Base-by-base conservation (phyloP, 2,113 vertebrate genomes). In the Pelodiscus sinensis region DNA sequence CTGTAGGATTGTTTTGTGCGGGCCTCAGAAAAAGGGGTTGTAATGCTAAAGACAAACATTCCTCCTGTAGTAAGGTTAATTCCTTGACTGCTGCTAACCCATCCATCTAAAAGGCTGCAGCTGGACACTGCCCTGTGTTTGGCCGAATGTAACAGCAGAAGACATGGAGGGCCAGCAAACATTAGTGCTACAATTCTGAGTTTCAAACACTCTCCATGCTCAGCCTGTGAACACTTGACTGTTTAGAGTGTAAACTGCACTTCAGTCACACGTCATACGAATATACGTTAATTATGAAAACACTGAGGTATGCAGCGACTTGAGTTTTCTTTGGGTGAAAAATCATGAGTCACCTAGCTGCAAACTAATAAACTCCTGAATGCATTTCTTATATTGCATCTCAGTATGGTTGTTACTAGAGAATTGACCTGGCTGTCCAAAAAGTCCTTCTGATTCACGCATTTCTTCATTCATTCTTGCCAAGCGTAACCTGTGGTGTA, bases 381-480 rank as follows among this genome's bases (percentile, higher is more conserved):
- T 99, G 97, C 99, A 99, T 91, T 99, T 99, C 94, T 98, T 99
- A 97, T 99, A 99, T 97, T 99, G 99, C 98, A 99, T 99, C 97
- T 99, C 99, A 56, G 99, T 99, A 92, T 98, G 99, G 96, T 98
- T 99, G 97, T 99, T 99, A 97, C 98, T 98, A 87, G 98, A 98
- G 97, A 99, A 99, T 98, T 99, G 99, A 99, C 99, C 99, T 99
- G 99, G 98, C 97, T 99, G 99, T 97, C 98, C 99, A 97, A 99
- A 99, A 85, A 98, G 98, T 84, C 99, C 99, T 98, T 99, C 99
- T 0, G 99, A 98, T 98, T 99, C 99, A 13, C 99, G 98, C 99
- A 99, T 99, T 97, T 99, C 99, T 97, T 99, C 99, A 60, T 99
- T 99, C 99, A 99, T 99, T 98, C 99, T 99, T 84, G 99, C 99